A percentile compares a stretch with the other conserved stretches of the same genome.
Evolutionary conservation across 2,888 invertebrate genomes (phyloP).

Genomic region (Pristionchus arcanus): DNA sequence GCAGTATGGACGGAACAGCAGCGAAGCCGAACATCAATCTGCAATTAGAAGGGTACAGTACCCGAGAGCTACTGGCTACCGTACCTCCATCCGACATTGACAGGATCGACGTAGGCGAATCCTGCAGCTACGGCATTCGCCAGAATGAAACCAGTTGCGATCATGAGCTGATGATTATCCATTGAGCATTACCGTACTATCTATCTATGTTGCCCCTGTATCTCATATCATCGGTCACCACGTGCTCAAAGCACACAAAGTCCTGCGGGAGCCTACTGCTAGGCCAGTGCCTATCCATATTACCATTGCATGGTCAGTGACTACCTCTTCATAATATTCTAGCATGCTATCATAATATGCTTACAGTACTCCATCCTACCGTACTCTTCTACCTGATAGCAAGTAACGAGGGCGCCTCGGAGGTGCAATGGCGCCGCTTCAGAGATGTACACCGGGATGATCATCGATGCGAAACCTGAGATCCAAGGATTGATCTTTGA

Average conservation of each 20-base stretch:
- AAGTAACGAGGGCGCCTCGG: slow-evolving; percentile 81
- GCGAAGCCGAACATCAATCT: slow-evolving; percentile 73
- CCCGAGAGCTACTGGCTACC: neutral
- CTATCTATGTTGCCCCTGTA: neutral
- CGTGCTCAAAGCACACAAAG: no score
- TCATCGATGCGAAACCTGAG: slow-evolving; percentile 79
- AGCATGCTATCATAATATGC: neutral
- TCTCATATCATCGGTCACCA: no score
- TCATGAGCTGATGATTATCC: slow-evolving; percentile 79
- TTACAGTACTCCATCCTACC: neutral
- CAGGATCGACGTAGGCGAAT: slow-evolving; percentile 80
- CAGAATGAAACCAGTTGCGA: slow-evolving; percentile 82
- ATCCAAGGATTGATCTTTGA: slow-evolving; percentile 14
- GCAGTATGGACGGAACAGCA: slow-evolving; percentile 81
- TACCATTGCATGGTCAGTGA: no score
- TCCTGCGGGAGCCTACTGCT: no score
- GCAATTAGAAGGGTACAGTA: neutral
- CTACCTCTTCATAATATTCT: no score
- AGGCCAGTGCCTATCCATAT: no score
- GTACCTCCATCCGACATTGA: slow-evolving; percentile 82
- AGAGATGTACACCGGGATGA: slow-evolving; percentile 83
- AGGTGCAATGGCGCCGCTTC: slow-evolving; percentile 82
- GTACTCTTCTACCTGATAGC: slow-evolving; percentile 65
- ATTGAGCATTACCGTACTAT: neutral
- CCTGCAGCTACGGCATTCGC: slow-evolving; percentile 82